Evolutionary conservation across 2,113 vertebrate genomes (phyloP), one percentile per base, ranked within the genome.

Genomic region (Pygoscelis adeliae): DNA sequence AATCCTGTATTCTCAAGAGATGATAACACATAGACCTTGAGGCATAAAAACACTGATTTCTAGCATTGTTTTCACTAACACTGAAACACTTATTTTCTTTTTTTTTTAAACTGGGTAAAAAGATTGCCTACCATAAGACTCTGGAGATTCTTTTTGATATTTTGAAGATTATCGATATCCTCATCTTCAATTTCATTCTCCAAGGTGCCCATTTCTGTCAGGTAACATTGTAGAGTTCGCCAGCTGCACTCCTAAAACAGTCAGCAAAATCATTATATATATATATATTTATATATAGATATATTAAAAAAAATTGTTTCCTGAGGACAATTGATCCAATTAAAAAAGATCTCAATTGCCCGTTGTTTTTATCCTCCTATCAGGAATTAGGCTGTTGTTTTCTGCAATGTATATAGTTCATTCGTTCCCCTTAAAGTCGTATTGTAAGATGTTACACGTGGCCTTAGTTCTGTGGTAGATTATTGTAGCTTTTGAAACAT

Each of bases 211-310:
- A 96, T 67, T 97, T 98, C 97, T n/a, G 9, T 16, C 73, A 89
- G 70, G 83, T 94, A 98, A 44, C 96, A 96, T 6, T 26, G 12
- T 13, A 97, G 86, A 76, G 77, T 87, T 44, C 5, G 15, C 17
- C 6, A 1, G 34, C 23, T 82, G 63, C 95, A 97, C 20, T 95
- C 62, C 97, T 98, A 23, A 63, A 96, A 91, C 21, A 90, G 16
- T 40, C 11, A 90, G 34, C 8, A 73, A 87, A 62, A 80, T 30
- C 5, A 14, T 84, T 56, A 23, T 0, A 10, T 19, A 4, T 20
- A 6, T 71, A 20, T 40, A 11, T 40, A 12, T 6, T 42, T 42
- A 42, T 42, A 42, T 42, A 15, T 42, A 42, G 14, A 42, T 15
- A 42, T 42, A 42, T 14, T 42, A 15, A 42, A 15, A 42, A 42